Evolutionary conservation across 2,888 invertebrate species (phyloP).

Genomic region (Synanthedon myopaeformis): DNA sequence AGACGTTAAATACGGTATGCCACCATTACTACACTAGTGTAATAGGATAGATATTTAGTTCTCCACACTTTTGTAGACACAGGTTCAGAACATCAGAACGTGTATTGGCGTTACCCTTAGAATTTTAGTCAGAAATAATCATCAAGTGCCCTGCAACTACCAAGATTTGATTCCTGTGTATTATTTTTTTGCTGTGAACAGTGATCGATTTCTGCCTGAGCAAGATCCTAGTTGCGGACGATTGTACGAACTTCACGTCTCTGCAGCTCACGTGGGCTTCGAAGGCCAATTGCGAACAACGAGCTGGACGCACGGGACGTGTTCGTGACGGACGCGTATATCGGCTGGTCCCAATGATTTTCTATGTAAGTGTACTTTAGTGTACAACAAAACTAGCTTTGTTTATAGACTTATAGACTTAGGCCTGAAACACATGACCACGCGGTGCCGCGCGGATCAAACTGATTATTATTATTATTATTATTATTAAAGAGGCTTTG

Average conservation of each 20-base stretch:
- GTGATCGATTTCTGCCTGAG: slow-evolving; percentile 96
- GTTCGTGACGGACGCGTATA: slow-evolving; percentile 89
- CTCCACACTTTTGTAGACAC: background rate
- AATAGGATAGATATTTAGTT: background rate
- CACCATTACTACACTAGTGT: background rate
- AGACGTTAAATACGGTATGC: slow-evolving; percentile 82
- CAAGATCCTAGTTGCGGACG: slow-evolving; percentile 82
- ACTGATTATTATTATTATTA: no score
- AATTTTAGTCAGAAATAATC: background rate
- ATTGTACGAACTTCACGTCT: slow-evolving; percentile 80
- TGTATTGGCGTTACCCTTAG: background rate
- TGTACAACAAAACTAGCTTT: no score
- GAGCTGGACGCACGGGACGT: slow-evolving; percentile 91
- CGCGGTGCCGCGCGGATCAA: no score
- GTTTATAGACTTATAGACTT: no score
- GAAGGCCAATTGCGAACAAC: slow-evolving; percentile 88
- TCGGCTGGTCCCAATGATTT: slow-evolving; percentile 76
- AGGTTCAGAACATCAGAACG: background rate
- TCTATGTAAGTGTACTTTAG: slow-evolving; percentile 61
- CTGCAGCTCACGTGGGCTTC: slow-evolving; percentile 90
- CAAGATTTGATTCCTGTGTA: no score
- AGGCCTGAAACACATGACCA: no score
- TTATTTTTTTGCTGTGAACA: slow-evolving; percentile 19
- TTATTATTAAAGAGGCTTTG: no score
- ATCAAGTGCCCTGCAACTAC: no score